Conservation (phyloP, 2,797 vertebrate species). For the Phrynocephalus vlangalii region DNA sequence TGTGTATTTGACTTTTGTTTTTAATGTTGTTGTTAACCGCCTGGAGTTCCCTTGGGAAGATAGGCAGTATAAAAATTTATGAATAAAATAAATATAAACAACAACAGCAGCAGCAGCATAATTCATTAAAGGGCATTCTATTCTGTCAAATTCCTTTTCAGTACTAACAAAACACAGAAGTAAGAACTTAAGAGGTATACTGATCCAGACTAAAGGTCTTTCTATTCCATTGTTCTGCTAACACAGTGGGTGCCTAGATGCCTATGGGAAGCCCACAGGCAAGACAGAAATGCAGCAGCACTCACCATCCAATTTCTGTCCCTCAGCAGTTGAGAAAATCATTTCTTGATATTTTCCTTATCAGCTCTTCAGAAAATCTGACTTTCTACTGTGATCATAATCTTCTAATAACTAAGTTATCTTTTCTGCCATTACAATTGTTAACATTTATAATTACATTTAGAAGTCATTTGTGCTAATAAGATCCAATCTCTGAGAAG, state of each 20-base stretch:
- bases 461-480: not conserved
- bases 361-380: not conserved
- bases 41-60: too few relatives aligned
- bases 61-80: too few relatives aligned
- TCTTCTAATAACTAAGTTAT: not conserved
- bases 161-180: not conserved
- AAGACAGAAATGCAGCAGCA: too few relatives aligned
- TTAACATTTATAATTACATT: not conserved
- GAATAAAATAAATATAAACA: not conserved
- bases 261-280: not conserved
- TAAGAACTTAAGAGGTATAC: not conserved
- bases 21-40: too few relatives aligned
- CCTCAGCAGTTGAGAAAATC: not conserved
- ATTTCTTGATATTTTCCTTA: not conserved
- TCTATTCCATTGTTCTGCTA: not conserved
- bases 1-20: too few relatives aligned
- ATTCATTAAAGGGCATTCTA: not conserved
- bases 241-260: not conserved
- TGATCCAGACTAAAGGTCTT: not conserved
- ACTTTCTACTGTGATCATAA: not conserved
- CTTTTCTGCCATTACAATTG: not conserved
- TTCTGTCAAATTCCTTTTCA: constrained; percentile 11
- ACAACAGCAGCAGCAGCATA: too few relatives aligned
- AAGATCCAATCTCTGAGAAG: not conserved
- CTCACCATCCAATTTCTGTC: too few relatives aligned